Evolutionary conservation across 2,888 invertebrate genomes (phyloP).

Genomic region (Tachina lurida): DNA sequence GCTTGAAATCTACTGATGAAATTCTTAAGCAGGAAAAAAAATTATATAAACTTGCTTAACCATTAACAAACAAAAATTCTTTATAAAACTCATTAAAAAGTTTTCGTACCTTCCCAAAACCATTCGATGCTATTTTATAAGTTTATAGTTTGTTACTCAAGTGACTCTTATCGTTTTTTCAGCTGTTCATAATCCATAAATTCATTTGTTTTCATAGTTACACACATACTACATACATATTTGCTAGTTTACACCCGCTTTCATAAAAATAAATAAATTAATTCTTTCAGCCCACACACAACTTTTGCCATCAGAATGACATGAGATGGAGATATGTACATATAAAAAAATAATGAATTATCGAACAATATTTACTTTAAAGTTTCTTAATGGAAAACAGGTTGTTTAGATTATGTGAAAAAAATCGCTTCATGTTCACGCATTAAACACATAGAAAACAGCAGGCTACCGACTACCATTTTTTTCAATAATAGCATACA

Average conservation of each 20-base stretch:
- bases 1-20: too few species aligned
- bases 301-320: neutral
- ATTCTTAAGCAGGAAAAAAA: too few species aligned
- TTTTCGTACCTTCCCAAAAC: neutral
- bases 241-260: conserved; percentile 1
- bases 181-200: conserved; percentile 11
- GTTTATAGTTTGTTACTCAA: neutral
- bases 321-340: neutral
- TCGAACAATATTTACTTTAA: neutral
- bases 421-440: neutral
- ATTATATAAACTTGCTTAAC: too few species aligned
- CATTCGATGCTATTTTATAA: neutral
- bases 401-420: neutral
- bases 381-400: neutral
- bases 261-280: conserved; percentile 3
- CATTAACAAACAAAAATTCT: too few species aligned
- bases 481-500: too few species aligned
- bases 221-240: neutral
- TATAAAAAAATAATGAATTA: neutral
- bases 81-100: too few species aligned
- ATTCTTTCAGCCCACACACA: conserved; percentile 31
- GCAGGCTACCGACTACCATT: too few species aligned
- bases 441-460: neutral
- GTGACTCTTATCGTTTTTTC: neutral
- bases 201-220: conserved; percentile 6